Percentiles rank a stretch among this genome's conserved stretches.
These are phyloP conservation scores for Palythoa grandiflora DNA, from an alignment of 92 coral and sea anemone genomes.

Conservation along the genomic window DNA sequence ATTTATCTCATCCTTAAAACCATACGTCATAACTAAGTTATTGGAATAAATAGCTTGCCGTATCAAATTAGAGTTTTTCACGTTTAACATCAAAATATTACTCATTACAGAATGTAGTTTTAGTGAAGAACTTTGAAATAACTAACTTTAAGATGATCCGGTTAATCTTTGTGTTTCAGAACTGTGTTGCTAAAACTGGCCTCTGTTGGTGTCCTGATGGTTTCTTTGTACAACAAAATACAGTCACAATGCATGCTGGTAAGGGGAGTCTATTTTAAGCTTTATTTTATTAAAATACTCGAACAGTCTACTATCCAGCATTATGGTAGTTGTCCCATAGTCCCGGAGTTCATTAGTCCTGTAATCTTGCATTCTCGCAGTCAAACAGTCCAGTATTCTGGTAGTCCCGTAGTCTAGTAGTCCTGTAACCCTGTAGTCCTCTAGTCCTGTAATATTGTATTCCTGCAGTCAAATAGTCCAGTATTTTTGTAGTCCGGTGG, in stretches of 20 bases:
- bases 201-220: constrained; percentile 78
- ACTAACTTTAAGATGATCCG: too few relatives aligned
- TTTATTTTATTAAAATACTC: neutral
- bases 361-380: neutral
- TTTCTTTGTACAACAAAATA: constrained; percentile 77
- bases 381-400: neutral
- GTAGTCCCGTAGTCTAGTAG: neutral
- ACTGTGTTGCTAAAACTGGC: constrained; percentile 84
- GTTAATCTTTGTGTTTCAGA: constrained; percentile 50
- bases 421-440: neutral
- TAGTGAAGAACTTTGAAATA: too few relatives aligned
- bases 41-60: too few relatives aligned
- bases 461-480: neutral
- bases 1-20: too few relatives aligned
- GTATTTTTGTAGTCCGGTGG: too few relatives aligned
- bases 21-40: too few relatives aligned
- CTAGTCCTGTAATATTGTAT: neutral
- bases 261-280: neutral
- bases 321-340: neutral
- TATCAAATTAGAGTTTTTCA: too few relatives aligned
- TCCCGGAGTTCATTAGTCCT: neutral
- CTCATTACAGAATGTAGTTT: too few relatives aligned
- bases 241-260: constrained; percentile 83
- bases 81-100: too few relatives aligned
- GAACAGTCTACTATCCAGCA: too few relatives aligned